Percentiles rank a stretch among this genome's conserved stretches.
phyloP scores from a whole-genome alignment of 2,888 invertebrate genomes.

The Nezara viridula region DNA sequence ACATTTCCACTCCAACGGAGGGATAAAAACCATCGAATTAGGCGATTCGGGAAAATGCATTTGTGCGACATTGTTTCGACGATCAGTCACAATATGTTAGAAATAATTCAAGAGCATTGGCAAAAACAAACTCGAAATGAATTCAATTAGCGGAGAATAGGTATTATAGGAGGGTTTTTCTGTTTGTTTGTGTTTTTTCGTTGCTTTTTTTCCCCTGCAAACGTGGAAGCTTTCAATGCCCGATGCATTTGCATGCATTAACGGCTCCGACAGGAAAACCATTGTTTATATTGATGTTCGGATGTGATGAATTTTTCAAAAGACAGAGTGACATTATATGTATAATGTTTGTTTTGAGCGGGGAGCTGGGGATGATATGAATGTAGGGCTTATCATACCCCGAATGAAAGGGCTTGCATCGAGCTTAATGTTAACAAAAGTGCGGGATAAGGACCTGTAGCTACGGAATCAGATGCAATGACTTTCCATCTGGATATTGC shows the following conservation, averaged over 20 bases:
- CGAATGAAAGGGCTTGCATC: background rate
- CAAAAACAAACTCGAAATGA: slow-evolving; percentile 29
- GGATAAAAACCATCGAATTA: slow-evolving; percentile 17
- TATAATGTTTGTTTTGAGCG: slow-evolving; percentile 21
- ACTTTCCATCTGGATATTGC: background rate
- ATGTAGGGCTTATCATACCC: slow-evolving; percentile 11
- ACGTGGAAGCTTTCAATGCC: slow-evolving; percentile 15
- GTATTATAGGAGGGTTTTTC: slow-evolving; percentile 34
- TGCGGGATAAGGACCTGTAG: background rate
- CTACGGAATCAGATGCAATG: background rate
- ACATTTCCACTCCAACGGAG: background rate
- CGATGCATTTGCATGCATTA: slow-evolving; percentile 31
- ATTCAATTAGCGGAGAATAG: slow-evolving; percentile 27
- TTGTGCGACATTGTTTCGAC: slow-evolving; percentile 3
- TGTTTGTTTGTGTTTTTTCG: background rate
- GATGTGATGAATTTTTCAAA: slow-evolving; percentile 28
- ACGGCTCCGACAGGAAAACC: slow-evolving; percentile 7
- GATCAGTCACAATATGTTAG: slow-evolving; percentile 33
- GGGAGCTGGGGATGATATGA: background rate
- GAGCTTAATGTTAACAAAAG: slow-evolving; percentile 8
- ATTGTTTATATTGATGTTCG: slow-evolving; percentile 37
- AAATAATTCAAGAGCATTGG: slow-evolving; percentile 24
- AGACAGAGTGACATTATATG: slow-evolving; percentile 27
- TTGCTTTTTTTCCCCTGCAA: background rate
- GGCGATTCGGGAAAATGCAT: slow-evolving; percentile 22